Percentiles rank a stretch among this genome's conserved stretches.
These are phyloP conservation scores for Tryphoninae sp. DNA, from an alignment of 2,888 invertebrate genomes.

Conservation along the genomic window DNA sequence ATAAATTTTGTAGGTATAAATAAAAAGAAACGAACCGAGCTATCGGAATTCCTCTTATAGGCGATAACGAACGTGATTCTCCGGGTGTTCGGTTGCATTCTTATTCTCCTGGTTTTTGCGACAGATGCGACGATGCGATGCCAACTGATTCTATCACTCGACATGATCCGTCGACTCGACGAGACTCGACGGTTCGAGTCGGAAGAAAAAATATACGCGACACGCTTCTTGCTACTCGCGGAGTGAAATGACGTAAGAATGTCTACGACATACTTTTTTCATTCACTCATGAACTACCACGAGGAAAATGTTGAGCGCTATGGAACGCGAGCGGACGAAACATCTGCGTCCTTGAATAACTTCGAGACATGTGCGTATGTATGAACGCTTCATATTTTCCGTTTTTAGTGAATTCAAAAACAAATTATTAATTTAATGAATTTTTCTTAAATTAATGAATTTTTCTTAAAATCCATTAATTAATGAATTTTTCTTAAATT, in stretches of 20 bases:
- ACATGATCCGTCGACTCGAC: not conserved
- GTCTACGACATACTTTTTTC: constrained; percentile 55
- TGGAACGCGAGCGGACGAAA: constrained; percentile 37
- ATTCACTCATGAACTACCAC: constrained; percentile 54
- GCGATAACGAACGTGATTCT: constrained; percentile 36
- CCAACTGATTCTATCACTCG: not conserved
- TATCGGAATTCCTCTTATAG: constrained; percentile 29
- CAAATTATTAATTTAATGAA: no score
- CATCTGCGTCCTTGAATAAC: constrained; percentile 52
- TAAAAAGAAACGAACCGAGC: constrained; percentile 21
- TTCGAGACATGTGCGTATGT: no score
- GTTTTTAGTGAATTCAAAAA: no score
- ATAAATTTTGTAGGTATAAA: not conserved
- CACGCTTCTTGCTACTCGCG: constrained; percentile 1
- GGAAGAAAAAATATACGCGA: constrained; percentile 1
- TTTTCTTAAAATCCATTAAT: no score
- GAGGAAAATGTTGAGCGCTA: constrained; percentile 53
- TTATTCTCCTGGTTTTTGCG: constrained; percentile 41
- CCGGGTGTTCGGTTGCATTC: constrained; percentile 46
- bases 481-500: no score
- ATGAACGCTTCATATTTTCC: no score
- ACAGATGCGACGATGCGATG: not conserved
- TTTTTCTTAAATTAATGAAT: no score
- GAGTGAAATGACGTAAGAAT: constrained; percentile 37
- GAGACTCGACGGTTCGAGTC: not conserved